Base-by-base conservation (phyloP, 2,797 vertebrate genomes). In the Cryptoblepharus egeriae region DNA sequence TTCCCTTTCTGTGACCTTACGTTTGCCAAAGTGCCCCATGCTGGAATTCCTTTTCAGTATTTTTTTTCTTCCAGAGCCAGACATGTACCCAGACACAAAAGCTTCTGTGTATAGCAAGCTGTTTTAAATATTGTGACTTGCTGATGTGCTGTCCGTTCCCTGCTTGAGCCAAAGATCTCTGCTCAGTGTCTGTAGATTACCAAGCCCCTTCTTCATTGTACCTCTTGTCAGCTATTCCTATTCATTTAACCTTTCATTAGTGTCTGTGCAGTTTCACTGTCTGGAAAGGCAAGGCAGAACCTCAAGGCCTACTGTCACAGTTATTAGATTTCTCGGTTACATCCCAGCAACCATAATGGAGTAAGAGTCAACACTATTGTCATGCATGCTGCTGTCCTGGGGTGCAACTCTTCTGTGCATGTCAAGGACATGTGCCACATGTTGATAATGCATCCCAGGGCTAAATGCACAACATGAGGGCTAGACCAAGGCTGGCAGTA, bases 191-290 rank as follows among this genome's bases (percentile, higher is more conserved):
- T 96, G 93, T 95, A 94, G 95, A 96, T 96, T 96, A 96, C 95
- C 95, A 96, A 96, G 93, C 94, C 91, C 94, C 93, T 96, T 96
- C 96, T 97, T 97, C 97, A 97, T 98, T 98, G 97, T 97, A 97
- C 94, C 97, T 97, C 96, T 97, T 98, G 97, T 98, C 97, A 98
- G 96, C 97, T 97, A 97, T 97, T 97, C 97, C 97, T 97, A 97
- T 98, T 98, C 98, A 97, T 98, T 98, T 99, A 98, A 98, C 98
- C 98, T 98, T 98, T 98, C 97, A 98, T 98, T 98, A 98, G 96
- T 96, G 97, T 97, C 96, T 96, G 96, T 96, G 96, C 96, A 97
- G 97, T 95, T 95, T 97, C 96, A 96, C 96, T 97, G 96, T 96
- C 96, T 96, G 93, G 93, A 95, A 94, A 95, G 91, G 93, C 93